Percentiles rank a stretch among this genome's conserved stretches.
Conservation (phyloP, 1,140 invertebrate species). For the Lethrus apterus region DNA sequence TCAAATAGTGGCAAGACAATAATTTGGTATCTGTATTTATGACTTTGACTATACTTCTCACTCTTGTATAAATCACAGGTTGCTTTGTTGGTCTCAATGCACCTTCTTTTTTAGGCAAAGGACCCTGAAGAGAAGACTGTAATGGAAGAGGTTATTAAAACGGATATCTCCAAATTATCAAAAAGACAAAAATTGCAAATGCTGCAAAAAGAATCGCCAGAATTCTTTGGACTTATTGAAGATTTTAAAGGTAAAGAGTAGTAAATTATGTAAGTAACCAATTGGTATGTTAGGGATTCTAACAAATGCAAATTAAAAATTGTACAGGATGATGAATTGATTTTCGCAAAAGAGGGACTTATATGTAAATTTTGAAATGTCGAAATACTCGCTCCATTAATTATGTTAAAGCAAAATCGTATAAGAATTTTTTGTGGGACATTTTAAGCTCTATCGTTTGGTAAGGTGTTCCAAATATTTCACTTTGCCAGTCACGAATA, state of each 20-base stretch:
- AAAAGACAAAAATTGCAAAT: constrained; percentile 67
- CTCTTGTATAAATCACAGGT: too few relatives aligned
- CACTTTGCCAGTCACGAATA: not conserved
- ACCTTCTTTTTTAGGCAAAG: not conserved
- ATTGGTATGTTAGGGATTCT: not conserved
- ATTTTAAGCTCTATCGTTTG: too few relatives aligned
- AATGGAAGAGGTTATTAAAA: constrained; percentile 51
- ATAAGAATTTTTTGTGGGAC: too few relatives aligned
- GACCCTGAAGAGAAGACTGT: constrained; percentile 29
- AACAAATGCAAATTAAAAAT: not conserved
- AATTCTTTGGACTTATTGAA: constrained; percentile 65
- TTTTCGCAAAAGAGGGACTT: too few relatives aligned
- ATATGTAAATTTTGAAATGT: not conserved
- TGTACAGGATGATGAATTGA: too few relatives aligned
- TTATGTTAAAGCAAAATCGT: too few relatives aligned
- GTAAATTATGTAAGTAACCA: constrained; percentile 1
- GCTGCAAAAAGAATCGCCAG: constrained; percentile 76
- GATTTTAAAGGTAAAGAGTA: constrained; percentile 63
- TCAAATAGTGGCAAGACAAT: too few relatives aligned
- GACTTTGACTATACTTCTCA: too few relatives aligned
- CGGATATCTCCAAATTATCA: constrained; percentile 67
- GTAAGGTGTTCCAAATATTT: too few relatives aligned
- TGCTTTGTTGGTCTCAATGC: too few relatives aligned
- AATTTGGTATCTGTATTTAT: too few relatives aligned
- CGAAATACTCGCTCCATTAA: too few relatives aligned